Conservation (phyloP, 1,140 invertebrate species). For the Chironomus striatipennis region DNA sequence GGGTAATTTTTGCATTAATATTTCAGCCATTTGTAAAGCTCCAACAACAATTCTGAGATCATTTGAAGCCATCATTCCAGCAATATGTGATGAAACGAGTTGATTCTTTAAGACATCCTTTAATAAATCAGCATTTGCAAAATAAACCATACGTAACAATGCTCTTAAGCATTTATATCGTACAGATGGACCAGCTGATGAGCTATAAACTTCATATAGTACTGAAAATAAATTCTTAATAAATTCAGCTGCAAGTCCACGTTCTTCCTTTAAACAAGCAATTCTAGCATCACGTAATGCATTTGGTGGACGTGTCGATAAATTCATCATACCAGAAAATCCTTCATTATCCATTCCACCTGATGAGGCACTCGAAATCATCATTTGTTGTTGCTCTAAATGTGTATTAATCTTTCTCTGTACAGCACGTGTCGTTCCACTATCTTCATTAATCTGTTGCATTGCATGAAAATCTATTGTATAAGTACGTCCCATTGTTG, state of each 20-base stretch:
- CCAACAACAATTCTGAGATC: conserved; percentile 94
- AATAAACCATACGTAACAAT: conserved; percentile 92
- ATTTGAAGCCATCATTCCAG: conserved; percentile 93
- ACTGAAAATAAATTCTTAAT: conserved; percentile 84
- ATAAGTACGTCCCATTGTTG: conserved; percentile 84
- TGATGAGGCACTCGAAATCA: neutral
- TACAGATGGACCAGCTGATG: conserved; percentile 93
- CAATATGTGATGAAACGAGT: conserved; percentile 92
- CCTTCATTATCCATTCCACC: conserved; percentile 17
- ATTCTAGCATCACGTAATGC: conserved; percentile 49
- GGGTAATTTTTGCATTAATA: conserved; percentile 91
- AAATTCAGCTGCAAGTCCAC: conserved; percentile 64
- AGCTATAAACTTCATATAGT: conserved; percentile 94
- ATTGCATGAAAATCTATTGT: conserved; percentile 93
- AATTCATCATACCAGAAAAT: conserved; percentile 25
- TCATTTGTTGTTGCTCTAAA: conserved; percentile 32
- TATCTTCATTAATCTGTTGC: conserved; percentile 98
- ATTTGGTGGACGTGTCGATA: conserved; percentile 29
- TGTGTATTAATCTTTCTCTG: conserved; percentile 53
- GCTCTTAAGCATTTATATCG: conserved; percentile 92
- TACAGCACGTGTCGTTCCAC: conserved; percentile 83
- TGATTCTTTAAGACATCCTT: conserved; percentile 85
- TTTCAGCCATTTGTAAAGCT: conserved; percentile 93
- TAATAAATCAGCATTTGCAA: conserved; percentile 76
- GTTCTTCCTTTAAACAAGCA: conserved; percentile 53